These are phyloP conservation scores for Drosophila varians DNA, from an alignment of 1,140 invertebrate genomes.

Conservation along the genomic window DNA sequence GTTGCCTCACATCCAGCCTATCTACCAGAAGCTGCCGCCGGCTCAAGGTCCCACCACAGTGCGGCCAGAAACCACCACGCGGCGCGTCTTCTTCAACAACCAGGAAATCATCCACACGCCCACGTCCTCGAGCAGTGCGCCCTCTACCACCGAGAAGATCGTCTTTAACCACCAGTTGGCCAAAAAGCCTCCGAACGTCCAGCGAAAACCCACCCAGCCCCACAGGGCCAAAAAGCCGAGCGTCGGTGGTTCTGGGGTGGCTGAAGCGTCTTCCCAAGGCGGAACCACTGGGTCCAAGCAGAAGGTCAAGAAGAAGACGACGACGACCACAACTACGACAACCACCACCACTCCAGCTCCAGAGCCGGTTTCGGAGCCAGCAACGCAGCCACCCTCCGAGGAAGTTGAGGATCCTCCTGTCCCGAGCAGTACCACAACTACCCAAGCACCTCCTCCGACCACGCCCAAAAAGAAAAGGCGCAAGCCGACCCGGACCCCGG, in stretches of 20 bases:
- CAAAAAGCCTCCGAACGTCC: slow-evolving; percentile 60
- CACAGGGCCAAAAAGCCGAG: slow-evolving; percentile 62
- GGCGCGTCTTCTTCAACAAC: slow-evolving; percentile 74
- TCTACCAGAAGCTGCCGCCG: slow-evolving; percentile 70
- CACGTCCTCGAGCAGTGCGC: slow-evolving; percentile 23
- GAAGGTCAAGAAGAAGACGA: slow-evolving; percentile 69
- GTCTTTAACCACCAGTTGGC: slow-evolving; percentile 39
- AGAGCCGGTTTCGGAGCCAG: slow-evolving; percentile 34
- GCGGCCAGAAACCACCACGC: slow-evolving; percentile 64
- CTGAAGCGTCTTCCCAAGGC: slow-evolving; percentile 9
- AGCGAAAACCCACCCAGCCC: slow-evolving; percentile 58
- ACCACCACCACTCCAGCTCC: slow-evolving; percentile 53
- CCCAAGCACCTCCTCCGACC: slow-evolving; percentile 38
- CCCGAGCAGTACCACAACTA: slow-evolving; percentile 41
- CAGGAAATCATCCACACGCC: slow-evolving; percentile 71
- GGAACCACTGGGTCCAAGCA: slow-evolving; percentile 48
- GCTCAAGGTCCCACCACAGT: slow-evolving; percentile 18
- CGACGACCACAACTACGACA: slow-evolving; percentile 51
- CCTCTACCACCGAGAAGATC: slow-evolving; percentile 38
- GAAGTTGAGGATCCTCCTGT: slow-evolving; percentile 22
- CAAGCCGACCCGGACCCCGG: slow-evolving; percentile 71
- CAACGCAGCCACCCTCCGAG: slow-evolving; percentile 22
- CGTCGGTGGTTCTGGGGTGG: slow-evolving; percentile 32
- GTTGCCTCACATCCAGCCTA: slow-evolving; percentile 71
- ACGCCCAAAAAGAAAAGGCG: slow-evolving; percentile 74